phyloP scores from a whole-genome alignment of 2,113 vertebrate genomes.

The Odocoileus hemionus region DNA sequence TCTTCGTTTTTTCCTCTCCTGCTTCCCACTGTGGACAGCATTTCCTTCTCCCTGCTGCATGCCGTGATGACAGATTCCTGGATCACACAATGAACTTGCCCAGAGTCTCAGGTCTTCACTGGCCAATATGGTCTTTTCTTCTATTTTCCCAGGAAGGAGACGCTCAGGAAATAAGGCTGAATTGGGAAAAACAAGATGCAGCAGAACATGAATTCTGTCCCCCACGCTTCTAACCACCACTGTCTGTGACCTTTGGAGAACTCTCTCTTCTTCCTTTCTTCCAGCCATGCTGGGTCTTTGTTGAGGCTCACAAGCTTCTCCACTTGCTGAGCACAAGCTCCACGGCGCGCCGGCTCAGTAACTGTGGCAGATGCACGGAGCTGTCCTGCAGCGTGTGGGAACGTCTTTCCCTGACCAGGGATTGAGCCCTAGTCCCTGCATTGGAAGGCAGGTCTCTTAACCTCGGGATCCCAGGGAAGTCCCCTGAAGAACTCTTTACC shows the following conservation, averaged over 20 bases:
- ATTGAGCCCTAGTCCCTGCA: not conserved
- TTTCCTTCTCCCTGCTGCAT: rapidly evolving
- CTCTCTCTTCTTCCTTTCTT: not conserved
- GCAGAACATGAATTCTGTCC: too few species aligned
- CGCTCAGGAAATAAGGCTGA: not conserved
- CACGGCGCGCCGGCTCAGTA: rapidly evolving
- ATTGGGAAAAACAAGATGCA: not conserved
- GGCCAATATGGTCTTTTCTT: not conserved
- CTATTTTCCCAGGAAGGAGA: not conserved
- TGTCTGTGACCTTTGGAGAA: rapidly evolving
- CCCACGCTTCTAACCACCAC: rapidly evolving
- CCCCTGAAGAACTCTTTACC: not conserved
- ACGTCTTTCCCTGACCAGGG: not conserved
- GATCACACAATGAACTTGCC: not conserved
- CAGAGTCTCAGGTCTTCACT: not conserved
- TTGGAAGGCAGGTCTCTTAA: not conserved
- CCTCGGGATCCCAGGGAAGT: not conserved
- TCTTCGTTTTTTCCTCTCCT: not conserved
- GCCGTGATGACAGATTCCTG: not conserved
- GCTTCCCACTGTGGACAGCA: not conserved
- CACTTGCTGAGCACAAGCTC: not conserved
- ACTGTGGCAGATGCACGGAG: not conserved
- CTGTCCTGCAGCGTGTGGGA: not conserved
- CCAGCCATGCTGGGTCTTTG: not conserved
- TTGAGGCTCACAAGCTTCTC: not conserved